phyloP scores from a whole-genome alignment of 2,113 vertebrate species.

The Chunga burmeisteri region DNA sequence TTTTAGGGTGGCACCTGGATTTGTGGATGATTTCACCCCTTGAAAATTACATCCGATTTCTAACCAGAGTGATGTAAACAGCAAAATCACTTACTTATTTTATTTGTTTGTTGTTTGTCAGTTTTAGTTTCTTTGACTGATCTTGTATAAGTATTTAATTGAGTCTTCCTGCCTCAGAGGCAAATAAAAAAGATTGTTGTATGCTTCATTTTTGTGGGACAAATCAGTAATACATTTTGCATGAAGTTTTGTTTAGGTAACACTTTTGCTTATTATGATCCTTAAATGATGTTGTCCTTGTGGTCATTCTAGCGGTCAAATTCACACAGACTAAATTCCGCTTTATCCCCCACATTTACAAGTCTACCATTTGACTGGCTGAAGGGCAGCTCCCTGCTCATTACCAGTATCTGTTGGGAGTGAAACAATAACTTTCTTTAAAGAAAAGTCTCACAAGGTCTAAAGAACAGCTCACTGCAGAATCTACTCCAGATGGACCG shows the following conservation, averaged over 20 bases:
- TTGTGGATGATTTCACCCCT: not conserved
- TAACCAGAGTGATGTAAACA: not conserved
- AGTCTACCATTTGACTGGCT: not conserved
- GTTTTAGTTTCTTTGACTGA: not conserved
- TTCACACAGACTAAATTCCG: not conserved
- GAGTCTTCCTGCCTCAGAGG: rapidly evolving
- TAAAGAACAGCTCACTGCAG: not conserved
- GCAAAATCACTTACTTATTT: not conserved
- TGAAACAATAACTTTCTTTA: not conserved
- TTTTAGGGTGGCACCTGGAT: not conserved
- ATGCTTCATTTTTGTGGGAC: not conserved
- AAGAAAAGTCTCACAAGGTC: not conserved
- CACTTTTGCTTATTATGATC: not conserved
- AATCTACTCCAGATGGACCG: not conserved
- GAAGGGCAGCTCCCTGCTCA: not conserved
- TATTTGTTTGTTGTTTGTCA: not conserved
- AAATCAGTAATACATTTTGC: not conserved
- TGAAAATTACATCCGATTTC: not conserved
- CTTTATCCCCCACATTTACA: not conserved
- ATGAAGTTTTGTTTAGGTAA: not conserved
- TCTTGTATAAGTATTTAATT: not conserved
- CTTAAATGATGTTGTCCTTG: not conserved
- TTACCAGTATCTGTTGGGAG: not conserved
- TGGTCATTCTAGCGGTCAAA: not conserved
- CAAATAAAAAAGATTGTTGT: not conserved